Evolutionary conservation across 2,113 vertebrate genomes (phyloP), one percentile per base, ranked within the genome.

Genomic region (Charadrius vociferus): DNA sequence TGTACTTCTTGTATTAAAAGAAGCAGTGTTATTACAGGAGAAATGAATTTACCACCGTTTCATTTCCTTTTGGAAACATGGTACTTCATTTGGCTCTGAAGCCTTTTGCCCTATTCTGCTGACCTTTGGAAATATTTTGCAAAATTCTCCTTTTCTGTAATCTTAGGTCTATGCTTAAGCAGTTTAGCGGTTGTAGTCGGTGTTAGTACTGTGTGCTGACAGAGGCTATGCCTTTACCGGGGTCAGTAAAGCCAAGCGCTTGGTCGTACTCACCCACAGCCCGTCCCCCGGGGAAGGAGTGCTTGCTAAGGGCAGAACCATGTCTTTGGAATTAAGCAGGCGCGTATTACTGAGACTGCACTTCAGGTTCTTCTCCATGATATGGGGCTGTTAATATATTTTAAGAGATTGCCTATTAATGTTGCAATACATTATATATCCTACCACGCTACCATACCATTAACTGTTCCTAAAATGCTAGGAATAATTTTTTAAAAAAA

Each of bases 391-490:
- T 89, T 92, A 92, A 97, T 93, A 67, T 12, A 5, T 50, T 5
- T 36, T 80, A 92, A 92, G 91, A 94, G 84, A 87, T 41, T 84
- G 53, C 13, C 47, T 95, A 59, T 93, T 97, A 92, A 93, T 83
- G 71, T 94, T 96, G 93, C 93, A 95, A 74, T 93, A 93, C 90
- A 90, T 94, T 72, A 74, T 85, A 24, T 91, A 95, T 95, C 68
- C 93, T 86, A 75, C 62, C 80, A 88, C 79, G 70, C 93, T 94
- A 95, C 65, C 72, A 71, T 88, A 88, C 72, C 10, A 12, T 88
- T 93, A 93, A 86, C 86, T 93, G 90, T 95, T 97, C 73, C 79
- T 97, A 97, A 91, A 94, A 95, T 75, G 62, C 43, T 41, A 55
- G 37, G 61, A 90, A 67, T 81, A 29, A 68, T 29, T 84, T 83